phyloP scores from a whole-genome alignment of 2,888 invertebrate genomes.

The Pristionchus entomophagus region DNA sequence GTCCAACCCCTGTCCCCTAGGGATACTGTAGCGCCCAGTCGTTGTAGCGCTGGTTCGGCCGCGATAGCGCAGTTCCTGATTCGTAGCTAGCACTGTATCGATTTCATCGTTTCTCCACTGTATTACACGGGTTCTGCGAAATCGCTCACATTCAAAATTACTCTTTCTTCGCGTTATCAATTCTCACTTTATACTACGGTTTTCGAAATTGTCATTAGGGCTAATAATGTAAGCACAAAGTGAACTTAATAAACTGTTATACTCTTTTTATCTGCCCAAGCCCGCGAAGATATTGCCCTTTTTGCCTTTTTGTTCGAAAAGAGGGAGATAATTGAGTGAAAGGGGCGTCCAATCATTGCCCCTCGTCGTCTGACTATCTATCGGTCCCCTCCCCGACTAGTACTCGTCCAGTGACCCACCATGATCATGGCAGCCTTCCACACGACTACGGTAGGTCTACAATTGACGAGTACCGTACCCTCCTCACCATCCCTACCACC shows the following conservation, averaged over 20 bases:
- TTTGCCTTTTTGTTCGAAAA: not conserved
- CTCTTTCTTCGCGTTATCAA: too few relatives aligned
- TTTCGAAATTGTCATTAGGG: not conserved
- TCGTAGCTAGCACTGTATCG: too few relatives aligned
- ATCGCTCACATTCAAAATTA: not conserved
- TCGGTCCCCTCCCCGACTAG: not conserved
- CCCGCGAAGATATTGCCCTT: not conserved
- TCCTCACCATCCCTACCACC: not conserved
- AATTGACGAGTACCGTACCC: not conserved
- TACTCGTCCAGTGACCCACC: not conserved
- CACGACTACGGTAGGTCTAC: not conserved
- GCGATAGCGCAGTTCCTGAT: too few relatives aligned
- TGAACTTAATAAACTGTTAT: not conserved
- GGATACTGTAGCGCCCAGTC: too few relatives aligned
- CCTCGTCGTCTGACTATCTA: not conserved
- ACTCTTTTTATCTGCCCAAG: not conserved
- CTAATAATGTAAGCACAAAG: not conserved
- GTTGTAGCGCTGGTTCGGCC: too few relatives aligned
- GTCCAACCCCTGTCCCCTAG: too few relatives aligned
- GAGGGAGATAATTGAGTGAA: not conserved
- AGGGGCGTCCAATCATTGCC: not conserved
- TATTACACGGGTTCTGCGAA: not conserved
- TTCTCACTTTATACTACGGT: not conserved
- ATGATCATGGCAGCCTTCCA: not conserved
- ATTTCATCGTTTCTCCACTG: too few relatives aligned